Conservation (phyloP, 2,888 invertebrate genomes). For the Mantis religiosa region DNA sequence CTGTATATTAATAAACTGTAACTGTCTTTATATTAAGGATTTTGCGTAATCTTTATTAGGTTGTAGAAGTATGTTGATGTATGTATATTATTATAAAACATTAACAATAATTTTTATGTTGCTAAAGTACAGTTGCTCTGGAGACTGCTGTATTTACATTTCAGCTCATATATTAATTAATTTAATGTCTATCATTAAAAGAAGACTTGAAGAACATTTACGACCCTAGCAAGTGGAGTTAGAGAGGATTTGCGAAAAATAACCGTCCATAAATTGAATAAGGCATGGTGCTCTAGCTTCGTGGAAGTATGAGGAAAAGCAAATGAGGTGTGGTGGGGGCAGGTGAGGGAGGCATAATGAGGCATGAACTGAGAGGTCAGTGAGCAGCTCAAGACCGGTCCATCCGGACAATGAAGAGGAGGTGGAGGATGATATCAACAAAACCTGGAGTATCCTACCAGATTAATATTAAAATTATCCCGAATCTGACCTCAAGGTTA, state of each 20-base stretch:
- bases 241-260: background rate
- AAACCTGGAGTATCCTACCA: background rate
- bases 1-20: too few relatives aligned
- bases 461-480: background rate
- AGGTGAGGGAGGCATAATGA: background rate
- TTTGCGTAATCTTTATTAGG: too few relatives aligned
- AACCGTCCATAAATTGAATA: background rate
- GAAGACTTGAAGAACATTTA: background rate
- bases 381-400: constrained; percentile 1
- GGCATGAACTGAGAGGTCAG: constrained; percentile 1
- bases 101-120: too few relatives aligned
- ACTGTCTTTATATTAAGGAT: too few relatives aligned
- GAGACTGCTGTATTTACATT: too few relatives aligned
- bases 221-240: background rate
- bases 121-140: too few relatives aligned
- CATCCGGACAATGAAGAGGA: background rate
- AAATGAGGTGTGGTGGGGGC: background rate
- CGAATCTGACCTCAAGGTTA: background rate
- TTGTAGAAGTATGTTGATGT: too few relatives aligned
- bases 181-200: too few relatives aligned
- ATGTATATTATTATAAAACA: too few relatives aligned
- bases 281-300: background rate
- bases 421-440: background rate
- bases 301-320: background rate
- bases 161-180: too few relatives aligned